A percentile compares a stretch with the other conserved stretches of the same genome.
Evolutionary conservation across 1,140 invertebrate species (phyloP).

Genomic region (Coptotermes formosanus): DNA sequence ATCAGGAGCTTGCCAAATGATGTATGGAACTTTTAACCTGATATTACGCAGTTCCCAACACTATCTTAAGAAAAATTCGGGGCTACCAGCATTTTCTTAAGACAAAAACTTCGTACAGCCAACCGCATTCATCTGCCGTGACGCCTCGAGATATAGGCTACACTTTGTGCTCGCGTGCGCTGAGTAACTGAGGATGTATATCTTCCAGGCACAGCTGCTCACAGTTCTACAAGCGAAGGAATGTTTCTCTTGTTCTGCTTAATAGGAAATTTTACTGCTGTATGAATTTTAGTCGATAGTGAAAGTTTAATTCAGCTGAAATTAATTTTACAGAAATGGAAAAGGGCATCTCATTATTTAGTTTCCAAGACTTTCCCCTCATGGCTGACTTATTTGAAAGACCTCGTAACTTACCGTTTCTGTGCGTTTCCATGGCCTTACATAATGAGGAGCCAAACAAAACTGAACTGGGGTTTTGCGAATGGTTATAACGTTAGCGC

Average conservation of each 20-base stretch:
- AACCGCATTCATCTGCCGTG: not conserved
- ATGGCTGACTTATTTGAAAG: too few species aligned
- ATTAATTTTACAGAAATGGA: too few species aligned
- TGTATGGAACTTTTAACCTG: not conserved
- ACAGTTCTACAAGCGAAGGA: not conserved
- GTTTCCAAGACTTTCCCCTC: too few species aligned
- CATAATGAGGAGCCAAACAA: too few species aligned
- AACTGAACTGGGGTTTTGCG: too few species aligned
- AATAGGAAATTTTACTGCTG: not conserved
- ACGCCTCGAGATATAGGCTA: not conserved
- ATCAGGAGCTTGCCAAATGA: not conserved
- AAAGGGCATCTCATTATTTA: too few species aligned
- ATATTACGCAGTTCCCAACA: not conserved
- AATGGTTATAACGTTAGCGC: too few species aligned
- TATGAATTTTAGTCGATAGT: not conserved
- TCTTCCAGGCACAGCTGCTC: constrained; percentile 12
- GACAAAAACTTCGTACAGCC: not conserved
- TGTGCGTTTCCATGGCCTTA: too few species aligned
- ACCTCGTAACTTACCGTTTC: too few species aligned
- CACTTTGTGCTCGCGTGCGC: not conserved
- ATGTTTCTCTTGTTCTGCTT: not conserved
- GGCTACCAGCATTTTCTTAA: not conserved
- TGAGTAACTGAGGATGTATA: not conserved
- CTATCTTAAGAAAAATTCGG: not conserved
- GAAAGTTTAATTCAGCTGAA: too few species aligned